These are phyloP conservation scores for Drosophila pandora DNA, from an alignment of 1,140 invertebrate genomes.

Conservation along the genomic window DNA sequence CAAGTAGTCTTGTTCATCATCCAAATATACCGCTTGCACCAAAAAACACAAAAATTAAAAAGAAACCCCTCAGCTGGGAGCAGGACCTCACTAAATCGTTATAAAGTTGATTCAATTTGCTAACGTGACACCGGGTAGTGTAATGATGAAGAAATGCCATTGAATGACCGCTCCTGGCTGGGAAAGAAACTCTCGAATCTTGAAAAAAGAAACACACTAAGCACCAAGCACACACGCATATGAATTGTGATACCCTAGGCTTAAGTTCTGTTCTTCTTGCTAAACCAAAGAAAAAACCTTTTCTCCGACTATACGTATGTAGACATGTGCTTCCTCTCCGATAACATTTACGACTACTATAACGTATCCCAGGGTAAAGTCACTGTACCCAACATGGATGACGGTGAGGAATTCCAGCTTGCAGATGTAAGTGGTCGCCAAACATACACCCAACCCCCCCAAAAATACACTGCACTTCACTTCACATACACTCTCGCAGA, in stretches of 20 bases:
- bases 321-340: conserved; percentile 93
- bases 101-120: conserved; percentile 20
- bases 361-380: conserved; percentile 99
- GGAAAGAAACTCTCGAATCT: conserved; percentile 20
- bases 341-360: conserved; percentile 95
- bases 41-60: conserved; percentile 28
- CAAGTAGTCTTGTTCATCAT: conserved; percentile 35
- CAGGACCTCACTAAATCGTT: conserved; percentile 43
- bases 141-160: conserved; percentile 2
- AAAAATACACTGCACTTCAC: conserved; percentile 17
- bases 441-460: conserved; percentile 25
- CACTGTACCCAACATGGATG: conserved; percentile 97
- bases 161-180: conserved; percentile 69
- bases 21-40: conserved; percentile 37
- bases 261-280: conserved; percentile 65
- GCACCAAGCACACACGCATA: conserved; percentile 23
- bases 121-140: conserved; percentile 67
- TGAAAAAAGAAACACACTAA: conserved; percentile 13
- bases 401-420: conserved; percentile 95
- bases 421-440: conserved; percentile 88
- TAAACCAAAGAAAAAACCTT: conserved; percentile 68
- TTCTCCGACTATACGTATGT: conserved; percentile 78
- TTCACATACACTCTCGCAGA: conserved; percentile 10
- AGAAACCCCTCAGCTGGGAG: conserved; percentile 62
- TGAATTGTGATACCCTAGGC: conserved; percentile 34